Evolutionary conservation across 1,140 invertebrate species (phyloP), one percentile per base, ranked within the genome.

Genomic region (Micrasema minimum): DNA sequence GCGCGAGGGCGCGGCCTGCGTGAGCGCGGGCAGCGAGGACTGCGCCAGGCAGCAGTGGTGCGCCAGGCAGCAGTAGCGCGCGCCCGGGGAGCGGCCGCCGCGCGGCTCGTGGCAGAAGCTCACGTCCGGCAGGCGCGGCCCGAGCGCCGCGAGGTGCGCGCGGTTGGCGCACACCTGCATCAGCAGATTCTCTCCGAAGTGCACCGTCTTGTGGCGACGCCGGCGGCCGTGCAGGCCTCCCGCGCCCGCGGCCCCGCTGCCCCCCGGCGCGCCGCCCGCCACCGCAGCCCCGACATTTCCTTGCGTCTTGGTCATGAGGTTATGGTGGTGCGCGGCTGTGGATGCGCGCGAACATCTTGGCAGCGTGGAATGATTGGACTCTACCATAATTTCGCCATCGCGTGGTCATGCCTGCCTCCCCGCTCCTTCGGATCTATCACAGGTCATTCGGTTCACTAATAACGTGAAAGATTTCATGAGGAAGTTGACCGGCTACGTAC

Each of bases 201-300:
- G 90, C 11, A 92, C 90, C 41, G 90, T 91, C 81, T 91, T 91
- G 81, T 91, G 88, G 53, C 90, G 85, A 41, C 90, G 85, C 20
- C 90, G 84, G 53, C 89, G 87, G 43, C 85, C 81, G 70, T 87
- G 86, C 72, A 88, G 82, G 64, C 83, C 83, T 79, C 81, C 66
- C 79, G 80, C 77, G 77, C 85, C 75, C 79, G 81, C 70, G 74
- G 7, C 61, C 41, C 23, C 51, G 51, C 9, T 50, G 11, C 72
- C 78, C 48, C 78, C 76, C 77, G 80, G 78, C 78, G 7, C 72
- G 26, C 26, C 22, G n/a, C 55, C 46, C 68, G 26, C 55, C 5
- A 68, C 80, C 51, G 77, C 76, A 78, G 77, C 26, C 26, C 26
- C 26, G 3, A 31, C 26, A 72, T 48, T 26, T n/a, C 59, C 50